Evolutionary conservation across 2,113 vertebrate species (phyloP).

Genomic region (Neolamprologus falcicula): DNA sequence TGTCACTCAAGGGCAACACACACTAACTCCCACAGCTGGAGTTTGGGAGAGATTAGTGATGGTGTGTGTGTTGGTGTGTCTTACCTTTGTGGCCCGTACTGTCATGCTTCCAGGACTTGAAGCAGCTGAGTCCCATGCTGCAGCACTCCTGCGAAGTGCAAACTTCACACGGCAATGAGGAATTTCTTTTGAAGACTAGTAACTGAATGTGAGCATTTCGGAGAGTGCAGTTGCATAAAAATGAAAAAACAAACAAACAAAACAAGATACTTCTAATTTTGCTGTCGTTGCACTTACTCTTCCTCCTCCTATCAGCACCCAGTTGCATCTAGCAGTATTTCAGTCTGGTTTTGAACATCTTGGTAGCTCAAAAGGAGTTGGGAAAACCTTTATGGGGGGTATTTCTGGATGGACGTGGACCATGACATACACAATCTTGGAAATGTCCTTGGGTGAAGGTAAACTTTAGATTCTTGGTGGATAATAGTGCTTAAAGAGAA

Average conservation of each 20-base stretch:
- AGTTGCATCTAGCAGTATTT: accelerated
- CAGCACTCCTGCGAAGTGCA: neutral
- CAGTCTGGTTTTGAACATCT: neutral
- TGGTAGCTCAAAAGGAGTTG: neutral
- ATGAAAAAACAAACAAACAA: neutral
- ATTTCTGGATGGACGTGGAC: neutral
- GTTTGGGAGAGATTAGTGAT: neutral
- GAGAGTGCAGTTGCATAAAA: neutral
- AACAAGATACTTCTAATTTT: neutral
- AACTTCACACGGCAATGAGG: neutral
- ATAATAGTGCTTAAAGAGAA: accelerated
- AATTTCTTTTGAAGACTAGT: neutral
- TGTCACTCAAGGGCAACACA: neutral
- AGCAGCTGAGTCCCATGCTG: slow-evolving; percentile 78
- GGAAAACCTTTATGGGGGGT: neutral
- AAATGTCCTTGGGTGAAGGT: neutral
- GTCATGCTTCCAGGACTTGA: slow-evolving; percentile 76
- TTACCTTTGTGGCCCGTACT: slow-evolving; percentile 70
- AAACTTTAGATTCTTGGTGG: neutral
- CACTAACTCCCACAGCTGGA: neutral
- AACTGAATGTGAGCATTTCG: neutral
- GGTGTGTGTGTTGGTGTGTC: neutral
- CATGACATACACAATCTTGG: neutral
- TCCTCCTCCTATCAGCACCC: neutral
- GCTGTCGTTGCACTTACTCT: accelerated